These are phyloP conservation scores for Megaceryle torquata DNA, from an alignment of 2,113 vertebrate species.

Conservation along the genomic window DNA sequence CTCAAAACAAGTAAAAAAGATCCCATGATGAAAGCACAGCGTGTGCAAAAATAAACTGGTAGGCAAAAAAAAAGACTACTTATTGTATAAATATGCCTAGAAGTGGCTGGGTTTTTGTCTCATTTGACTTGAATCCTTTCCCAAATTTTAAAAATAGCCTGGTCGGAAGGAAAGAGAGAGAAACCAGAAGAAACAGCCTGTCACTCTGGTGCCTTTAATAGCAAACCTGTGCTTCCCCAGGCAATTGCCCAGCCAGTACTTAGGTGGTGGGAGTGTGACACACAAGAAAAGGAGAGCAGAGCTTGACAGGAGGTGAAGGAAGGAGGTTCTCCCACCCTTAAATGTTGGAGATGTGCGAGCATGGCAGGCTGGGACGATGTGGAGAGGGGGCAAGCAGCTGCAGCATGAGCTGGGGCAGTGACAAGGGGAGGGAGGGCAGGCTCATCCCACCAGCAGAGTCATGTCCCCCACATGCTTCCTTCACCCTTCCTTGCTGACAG, in stretches of 20 bases:
- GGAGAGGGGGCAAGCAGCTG: neutral
- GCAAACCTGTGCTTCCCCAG: neutral
- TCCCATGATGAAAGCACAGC: neutral
- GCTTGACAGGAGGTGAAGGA: neutral
- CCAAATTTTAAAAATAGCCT: constrained; percentile 1
- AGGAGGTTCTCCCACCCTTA: neutral
- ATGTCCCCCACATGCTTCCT: neutral
- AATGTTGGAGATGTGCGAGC: neutral
- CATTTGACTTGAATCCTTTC: neutral
- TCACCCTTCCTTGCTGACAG: neutral
- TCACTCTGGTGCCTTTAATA: neutral
- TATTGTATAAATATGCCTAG: neutral
- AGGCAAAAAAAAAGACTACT: neutral
- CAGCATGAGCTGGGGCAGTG: neutral
- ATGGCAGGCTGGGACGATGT: fast-evolving
- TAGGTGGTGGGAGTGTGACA: fast-evolving
- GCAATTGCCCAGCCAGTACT: neutral
- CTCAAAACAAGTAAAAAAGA: neutral
- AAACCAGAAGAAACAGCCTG: neutral
- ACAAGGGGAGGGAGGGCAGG: neutral
- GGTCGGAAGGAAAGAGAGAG: neutral
- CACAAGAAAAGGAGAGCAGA: fast-evolving
- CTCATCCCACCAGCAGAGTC: neutral
- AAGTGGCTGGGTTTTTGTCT: neutral
- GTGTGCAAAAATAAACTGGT: neutral